These are phyloP conservation scores for Temnopleurus reevesii DNA, from an alignment of 53 echinoderm and acorn worm genomes.

Conservation along the genomic window DNA sequence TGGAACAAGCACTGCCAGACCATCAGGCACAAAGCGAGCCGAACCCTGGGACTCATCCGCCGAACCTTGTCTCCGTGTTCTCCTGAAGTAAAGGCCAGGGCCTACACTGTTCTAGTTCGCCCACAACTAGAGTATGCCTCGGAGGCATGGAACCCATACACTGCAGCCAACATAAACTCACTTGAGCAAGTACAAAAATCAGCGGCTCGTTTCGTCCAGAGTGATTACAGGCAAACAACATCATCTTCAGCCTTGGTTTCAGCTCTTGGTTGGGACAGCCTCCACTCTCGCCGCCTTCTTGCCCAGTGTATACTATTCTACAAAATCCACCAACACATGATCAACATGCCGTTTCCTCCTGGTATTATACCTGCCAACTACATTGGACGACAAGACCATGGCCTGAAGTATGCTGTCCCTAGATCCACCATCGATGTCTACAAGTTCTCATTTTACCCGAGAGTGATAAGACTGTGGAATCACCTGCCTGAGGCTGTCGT, in stretches of 20 bases:
- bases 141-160: slow-evolving; percentile 61
- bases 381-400: background rate
- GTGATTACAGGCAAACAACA: slow-evolving; percentile 47
- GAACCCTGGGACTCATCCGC: slow-evolving; percentile 39
- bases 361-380: background rate
- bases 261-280: slow-evolving; percentile 23
- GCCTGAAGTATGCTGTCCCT: background rate
- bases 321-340: slow-evolving; percentile 12
- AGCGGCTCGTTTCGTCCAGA: slow-evolving; percentile 46
- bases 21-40: slow-evolving; percentile 50
- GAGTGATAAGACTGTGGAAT: background rate
- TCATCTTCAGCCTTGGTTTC: slow-evolving; percentile 18
- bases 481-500: background rate
- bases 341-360: background rate
- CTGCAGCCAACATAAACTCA: slow-evolving; percentile 13
- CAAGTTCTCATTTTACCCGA: background rate
- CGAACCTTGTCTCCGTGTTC: slow-evolving; percentile 55
- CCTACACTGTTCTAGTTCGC: slow-evolving; percentile 57
- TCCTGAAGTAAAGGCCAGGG: slow-evolving; percentile 54
- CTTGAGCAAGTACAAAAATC: slow-evolving; percentile 57
- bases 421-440: background rate
- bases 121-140: slow-evolving; percentile 61
- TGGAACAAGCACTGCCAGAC: slow-evolving; percentile 56
- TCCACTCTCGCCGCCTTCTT: slow-evolving; percentile 26
- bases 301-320: slow-evolving; percentile 13